Conservation (phyloP, 2,797 vertebrate genomes). For the Stomatorhinus walkeri region DNA sequence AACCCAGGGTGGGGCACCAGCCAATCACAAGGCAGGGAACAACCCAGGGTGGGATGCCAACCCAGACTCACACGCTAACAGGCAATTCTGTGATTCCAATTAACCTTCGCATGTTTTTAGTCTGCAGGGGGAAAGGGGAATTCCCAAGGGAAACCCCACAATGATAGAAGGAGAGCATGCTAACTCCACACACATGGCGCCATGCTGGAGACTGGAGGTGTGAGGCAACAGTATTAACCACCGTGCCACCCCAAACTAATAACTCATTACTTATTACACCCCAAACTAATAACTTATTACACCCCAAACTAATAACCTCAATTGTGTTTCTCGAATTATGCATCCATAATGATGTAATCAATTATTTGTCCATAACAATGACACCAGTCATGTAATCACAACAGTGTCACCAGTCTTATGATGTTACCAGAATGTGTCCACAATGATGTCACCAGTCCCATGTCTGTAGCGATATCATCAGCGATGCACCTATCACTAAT, state of each 20-base stretch:
- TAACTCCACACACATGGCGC: background rate
- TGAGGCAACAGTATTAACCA: background rate
- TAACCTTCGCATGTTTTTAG: background rate
- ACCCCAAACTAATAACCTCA: background rate
- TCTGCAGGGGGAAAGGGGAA: background rate
- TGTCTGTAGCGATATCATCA: background rate
- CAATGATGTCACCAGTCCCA: background rate
- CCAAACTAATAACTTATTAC: too few relatives aligned
- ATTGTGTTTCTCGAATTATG: background rate
- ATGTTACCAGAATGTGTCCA: background rate
- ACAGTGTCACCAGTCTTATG: background rate
- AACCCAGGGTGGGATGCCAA: background rate
- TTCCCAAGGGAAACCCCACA: background rate
- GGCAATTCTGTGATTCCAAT: background rate
- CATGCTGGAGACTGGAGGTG: background rate
- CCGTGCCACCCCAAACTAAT: background rate
- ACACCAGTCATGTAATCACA: background rate
- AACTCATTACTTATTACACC: too few relatives aligned
- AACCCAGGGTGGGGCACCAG: too few relatives aligned
- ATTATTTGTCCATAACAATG: background rate
- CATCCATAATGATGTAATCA: background rate
- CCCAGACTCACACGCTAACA: background rate
- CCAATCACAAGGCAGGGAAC: too few relatives aligned
- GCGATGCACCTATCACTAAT: background rate
- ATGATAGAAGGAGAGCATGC: background rate